These are phyloP conservation scores for Sceliomorpha sp. DNA, from an alignment of 2,888 invertebrate species.

Conservation along the genomic window DNA sequence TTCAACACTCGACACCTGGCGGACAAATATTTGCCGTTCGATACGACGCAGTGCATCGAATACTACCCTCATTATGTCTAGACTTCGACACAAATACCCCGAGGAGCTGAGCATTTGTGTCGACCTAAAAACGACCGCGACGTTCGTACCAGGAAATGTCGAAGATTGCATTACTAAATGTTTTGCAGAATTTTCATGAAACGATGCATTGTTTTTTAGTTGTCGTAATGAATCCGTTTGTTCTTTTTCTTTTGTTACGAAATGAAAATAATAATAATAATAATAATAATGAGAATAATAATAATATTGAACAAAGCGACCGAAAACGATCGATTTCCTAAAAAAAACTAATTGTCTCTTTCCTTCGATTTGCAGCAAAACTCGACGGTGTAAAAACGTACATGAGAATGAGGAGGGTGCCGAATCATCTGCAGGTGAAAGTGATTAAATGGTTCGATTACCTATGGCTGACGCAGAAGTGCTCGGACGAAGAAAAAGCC, in stretches of 20 bases:
- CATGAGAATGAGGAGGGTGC: constrained; percentile 98
- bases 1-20: constrained; percentile 43
- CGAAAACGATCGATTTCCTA: no score
- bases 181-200: no score
- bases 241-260: no score
- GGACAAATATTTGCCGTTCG: constrained; percentile 55
- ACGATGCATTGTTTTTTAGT: no score
- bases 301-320: constrained; percentile 4
- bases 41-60: constrained; percentile 34
- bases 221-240: no score
- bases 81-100: constrained; percentile 3
- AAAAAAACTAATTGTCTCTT: no score
- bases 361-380: constrained; percentile 91
- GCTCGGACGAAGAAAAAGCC: constrained; percentile 97
- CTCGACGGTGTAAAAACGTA: constrained; percentile 99
- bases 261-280: no score
- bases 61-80: constrained; percentile 25
- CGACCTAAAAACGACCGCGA: not conserved
- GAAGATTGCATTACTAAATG: not conserved
- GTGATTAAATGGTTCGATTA: constrained; percentile 99
- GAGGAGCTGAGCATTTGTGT: no score
- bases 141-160: not conserved
- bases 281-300: no score
- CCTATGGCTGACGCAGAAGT: constrained; percentile 99
- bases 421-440: constrained; percentile 96